Evolutionary conservation across 2,113 vertebrate genomes (phyloP).

Genomic region (Accipiter cooperii): DNA sequence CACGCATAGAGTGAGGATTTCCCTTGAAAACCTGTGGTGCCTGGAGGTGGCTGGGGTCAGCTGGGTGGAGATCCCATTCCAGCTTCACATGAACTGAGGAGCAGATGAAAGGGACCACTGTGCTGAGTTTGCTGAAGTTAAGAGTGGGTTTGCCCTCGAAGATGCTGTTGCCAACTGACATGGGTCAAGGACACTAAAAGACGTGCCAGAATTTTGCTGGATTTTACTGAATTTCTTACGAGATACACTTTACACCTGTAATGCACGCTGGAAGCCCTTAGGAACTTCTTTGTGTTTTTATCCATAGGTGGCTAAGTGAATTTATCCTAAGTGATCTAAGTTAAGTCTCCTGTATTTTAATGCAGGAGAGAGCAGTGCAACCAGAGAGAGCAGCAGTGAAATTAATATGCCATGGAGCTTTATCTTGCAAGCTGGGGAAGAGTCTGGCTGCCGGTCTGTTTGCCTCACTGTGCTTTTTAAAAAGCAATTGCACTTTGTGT

Average conservation of each 20-base stretch:
- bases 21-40: not conserved
- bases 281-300: not conserved
- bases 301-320: not conserved
- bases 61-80: not conserved
- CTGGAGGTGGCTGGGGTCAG: not conserved
- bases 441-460: not conserved
- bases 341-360: not conserved
- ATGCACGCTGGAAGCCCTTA: accelerated
- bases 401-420: not conserved
- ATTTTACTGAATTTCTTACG: not conserved
- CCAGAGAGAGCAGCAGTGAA: not conserved
- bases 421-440: not conserved
- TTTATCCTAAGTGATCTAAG: not conserved
- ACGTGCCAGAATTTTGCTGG: not conserved
- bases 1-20: not conserved
- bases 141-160: not conserved
- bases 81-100: not conserved
- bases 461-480: not conserved
- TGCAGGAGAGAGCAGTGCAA: not conserved
- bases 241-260: not conserved
- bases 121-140: not conserved
- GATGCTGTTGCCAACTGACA: not conserved
- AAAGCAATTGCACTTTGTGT: not conserved
- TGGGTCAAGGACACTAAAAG: not conserved
- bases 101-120: not conserved